phyloP scores from a whole-genome alignment of 2,797 vertebrate genomes.

The Harpagifer antarcticus region DNA sequence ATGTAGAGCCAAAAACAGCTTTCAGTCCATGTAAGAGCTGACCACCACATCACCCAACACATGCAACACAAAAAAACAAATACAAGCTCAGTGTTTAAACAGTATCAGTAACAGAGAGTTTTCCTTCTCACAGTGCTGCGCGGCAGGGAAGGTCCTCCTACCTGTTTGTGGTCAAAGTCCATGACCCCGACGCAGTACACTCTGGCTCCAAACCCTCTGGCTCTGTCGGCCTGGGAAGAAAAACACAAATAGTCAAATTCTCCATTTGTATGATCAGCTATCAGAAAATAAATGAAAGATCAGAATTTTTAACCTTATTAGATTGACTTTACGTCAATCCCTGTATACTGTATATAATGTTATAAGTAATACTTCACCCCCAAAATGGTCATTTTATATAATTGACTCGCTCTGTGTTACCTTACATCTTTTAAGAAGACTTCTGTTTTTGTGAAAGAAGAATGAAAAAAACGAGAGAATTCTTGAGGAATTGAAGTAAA shows the following conservation, averaged over 20 bases:
- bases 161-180: conserved; percentile 94
- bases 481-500: no score
- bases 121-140: conserved; percentile 17
- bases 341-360: no score
- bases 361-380: no score
- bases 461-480: no score
- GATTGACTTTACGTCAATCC: background rate
- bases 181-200: conserved; percentile 97
- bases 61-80: conserved; percentile 52
- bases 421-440: no score
- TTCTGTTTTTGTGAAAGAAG: no score
- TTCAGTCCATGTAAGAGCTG: conserved; percentile 3
- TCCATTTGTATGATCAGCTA: background rate
- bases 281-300: background rate
- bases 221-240: conserved; percentile 85
- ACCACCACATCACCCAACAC: conserved; percentile 4
- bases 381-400: no score
- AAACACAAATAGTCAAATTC: conserved; percentile 9
- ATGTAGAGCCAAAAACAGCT: conserved; percentile 35
- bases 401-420: no score
- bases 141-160: conserved; percentile 57
- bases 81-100: conserved; percentile 46
- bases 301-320: background rate
- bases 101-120: conserved; percentile 32
- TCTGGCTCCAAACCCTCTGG: conserved; percentile 90